Conservation (phyloP, 2,113 vertebrate species). For the Nothoprocta perdicaria region DNA sequence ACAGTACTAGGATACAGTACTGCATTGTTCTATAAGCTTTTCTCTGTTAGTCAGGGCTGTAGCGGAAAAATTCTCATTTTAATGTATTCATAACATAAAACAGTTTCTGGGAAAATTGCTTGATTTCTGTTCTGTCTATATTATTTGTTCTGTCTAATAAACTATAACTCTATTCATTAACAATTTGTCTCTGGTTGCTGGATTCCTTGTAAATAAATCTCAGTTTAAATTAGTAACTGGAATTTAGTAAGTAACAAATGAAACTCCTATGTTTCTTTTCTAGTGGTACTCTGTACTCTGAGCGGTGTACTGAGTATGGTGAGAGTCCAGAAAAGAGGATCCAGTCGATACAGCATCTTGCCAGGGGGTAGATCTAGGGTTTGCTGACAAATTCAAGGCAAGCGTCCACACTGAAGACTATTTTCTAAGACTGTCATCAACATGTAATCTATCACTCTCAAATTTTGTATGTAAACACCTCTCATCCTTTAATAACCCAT, state of each 20-base stretch:
- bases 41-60: not conserved
- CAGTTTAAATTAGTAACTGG: not conserved
- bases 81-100: not conserved
- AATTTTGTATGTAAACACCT: not conserved
- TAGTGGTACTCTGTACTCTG: not conserved
- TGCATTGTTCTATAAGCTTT: not conserved
- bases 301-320: not conserved
- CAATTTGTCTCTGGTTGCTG: not conserved
- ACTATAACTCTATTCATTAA: not conserved
- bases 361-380: not conserved
- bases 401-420: not conserved
- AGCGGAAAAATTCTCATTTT: not conserved
- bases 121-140: not conserved
- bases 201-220: not conserved
- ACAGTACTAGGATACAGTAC: not conserved
- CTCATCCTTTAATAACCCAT: not conserved
- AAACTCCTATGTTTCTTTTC: not conserved
- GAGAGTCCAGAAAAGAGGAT: not conserved
- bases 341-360: not conserved
- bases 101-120: not conserved
- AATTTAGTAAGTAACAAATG: not conserved
- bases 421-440: not conserved
- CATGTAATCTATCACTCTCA: not conserved
- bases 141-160: not conserved
- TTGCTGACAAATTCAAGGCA: not conserved